Evolutionary conservation across 2,888 invertebrate species (phyloP).

Genomic region (Lysandra bellargus): DNA sequence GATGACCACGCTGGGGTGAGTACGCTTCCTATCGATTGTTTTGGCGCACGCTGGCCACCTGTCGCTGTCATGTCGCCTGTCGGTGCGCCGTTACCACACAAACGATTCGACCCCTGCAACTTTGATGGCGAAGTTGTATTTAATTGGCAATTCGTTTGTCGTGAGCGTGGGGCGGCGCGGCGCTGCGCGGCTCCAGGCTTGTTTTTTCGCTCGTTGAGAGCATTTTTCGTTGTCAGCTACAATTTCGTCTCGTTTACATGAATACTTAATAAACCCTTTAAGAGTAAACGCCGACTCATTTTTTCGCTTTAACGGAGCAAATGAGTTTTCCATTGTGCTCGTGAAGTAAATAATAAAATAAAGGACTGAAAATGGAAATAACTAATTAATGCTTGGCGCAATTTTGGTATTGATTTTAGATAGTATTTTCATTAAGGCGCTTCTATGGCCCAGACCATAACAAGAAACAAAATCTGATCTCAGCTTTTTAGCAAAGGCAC

Average conservation of each 20-base stretch:
- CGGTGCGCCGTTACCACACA: slow-evolving; percentile 45
- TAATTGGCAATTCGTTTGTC: slow-evolving; percentile 49
- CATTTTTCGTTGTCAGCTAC: slow-evolving; percentile 14
- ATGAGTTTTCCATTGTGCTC: slow-evolving; percentile 12
- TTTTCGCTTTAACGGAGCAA: background rate
- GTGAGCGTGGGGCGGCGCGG: background rate
- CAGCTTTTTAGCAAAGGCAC: too few species aligned
- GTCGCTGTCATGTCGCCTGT: slow-evolving; percentile 50
- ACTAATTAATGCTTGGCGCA: background rate
- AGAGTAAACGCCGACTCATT: slow-evolving; percentile 9
- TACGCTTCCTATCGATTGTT: slow-evolving; percentile 47
- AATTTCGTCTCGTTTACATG: slow-evolving; percentile 23
- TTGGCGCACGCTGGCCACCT: slow-evolving; percentile 57
- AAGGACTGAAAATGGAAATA: background rate
- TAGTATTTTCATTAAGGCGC: background rate
- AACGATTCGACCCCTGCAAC: slow-evolving; percentile 58
- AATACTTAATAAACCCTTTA: slow-evolving; percentile 34
- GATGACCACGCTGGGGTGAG: slow-evolving; percentile 99
- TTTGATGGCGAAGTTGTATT: slow-evolving; percentile 49
- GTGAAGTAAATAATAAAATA: slow-evolving; percentile 2
- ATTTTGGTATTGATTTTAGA: background rate
- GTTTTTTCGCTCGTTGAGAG: background rate
- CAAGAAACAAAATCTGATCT: too few species aligned
- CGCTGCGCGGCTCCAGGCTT: slow-evolving; percentile 19
- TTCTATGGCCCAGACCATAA: too few species aligned